A percentile compares a stretch with the other conserved stretches of the same genome.
Evolutionary conservation across 2,888 invertebrate genomes (phyloP).

Genomic region (Tanypteryx hageni): DNA sequence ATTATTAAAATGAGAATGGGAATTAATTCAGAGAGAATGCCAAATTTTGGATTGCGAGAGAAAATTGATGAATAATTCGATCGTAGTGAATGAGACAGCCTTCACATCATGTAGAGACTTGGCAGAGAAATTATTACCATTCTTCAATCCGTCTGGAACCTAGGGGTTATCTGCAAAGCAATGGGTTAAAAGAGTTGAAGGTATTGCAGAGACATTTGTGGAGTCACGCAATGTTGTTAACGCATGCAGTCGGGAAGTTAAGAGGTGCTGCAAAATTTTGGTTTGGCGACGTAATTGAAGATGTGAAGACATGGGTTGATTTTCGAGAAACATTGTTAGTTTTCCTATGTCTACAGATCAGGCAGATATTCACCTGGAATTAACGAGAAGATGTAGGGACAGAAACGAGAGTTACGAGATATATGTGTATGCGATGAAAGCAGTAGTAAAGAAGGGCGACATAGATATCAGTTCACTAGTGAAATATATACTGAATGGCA

Average conservation of each 20-base stretch:
- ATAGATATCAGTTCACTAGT: too few relatives aligned
- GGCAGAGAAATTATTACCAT: constrained; percentile 4
- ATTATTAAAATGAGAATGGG: constrained; percentile 9
- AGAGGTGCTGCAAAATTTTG: too few relatives aligned
- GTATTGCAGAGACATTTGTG: too few relatives aligned
- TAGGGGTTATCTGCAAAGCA: not conserved
- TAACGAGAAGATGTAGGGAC: not conserved
- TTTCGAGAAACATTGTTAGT: not conserved
- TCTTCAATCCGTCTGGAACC: not conserved
- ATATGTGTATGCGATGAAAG: too few relatives aligned
- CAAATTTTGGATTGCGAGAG: not conserved
- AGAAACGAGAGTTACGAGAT: constrained; percentile 2
- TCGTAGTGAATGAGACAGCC: not conserved
- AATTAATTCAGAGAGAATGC: not conserved
- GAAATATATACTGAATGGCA: too few relatives aligned
- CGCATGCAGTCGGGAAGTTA: too few relatives aligned
- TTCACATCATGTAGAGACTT: not conserved
- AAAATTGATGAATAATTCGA: not conserved
- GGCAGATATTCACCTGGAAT: not conserved
- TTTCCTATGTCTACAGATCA: not conserved
- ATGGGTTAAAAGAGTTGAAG: too few relatives aligned
- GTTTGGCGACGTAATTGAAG: not conserved
- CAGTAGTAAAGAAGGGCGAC: too few relatives aligned
- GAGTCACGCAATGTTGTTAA: too few relatives aligned
- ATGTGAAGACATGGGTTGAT: not conserved